Base-by-base conservation (phyloP, 2,888 invertebrate genomes). In the Heliconius aoede region DNA sequence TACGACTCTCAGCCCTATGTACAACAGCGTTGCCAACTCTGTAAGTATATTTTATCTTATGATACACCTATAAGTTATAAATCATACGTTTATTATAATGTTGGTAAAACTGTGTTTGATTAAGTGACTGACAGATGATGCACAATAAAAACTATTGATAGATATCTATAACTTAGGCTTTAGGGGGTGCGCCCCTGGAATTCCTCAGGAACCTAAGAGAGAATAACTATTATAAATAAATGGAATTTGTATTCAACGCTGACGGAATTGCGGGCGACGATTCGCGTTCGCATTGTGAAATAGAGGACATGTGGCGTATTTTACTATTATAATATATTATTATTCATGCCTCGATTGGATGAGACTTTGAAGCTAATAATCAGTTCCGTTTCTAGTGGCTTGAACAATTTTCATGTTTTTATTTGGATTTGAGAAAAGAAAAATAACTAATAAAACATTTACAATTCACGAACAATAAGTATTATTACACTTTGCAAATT, bases 1-100 rank as follows among this genome's bases (percentile, higher is more conserved):
- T 21, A 89, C 91, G 64, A 91, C 92, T 0, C 86, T 91, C 28
- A 89, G 90, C 69, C 91, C 91, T 28, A 89, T 91, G 89, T 91
- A 91, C 83, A 87, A 88, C 82, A 89, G 86, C 80, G 85, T 93
- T 82, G 86, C 88, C 30, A 92, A 92, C 79, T 89, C 91, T 77
- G 93, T 93, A 80, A 82, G 86, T 81, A 62, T 64, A 21, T 40
- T n/a, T 32, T 58, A 30, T 58, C 9, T 28, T 51, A 68, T 21
- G 13, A 21, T 36, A 60, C 4, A 15, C 13, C 58, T 26, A 28
- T 60, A 60, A 60, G 24, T 46, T 21, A 55, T 3, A 55, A 55
- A 55, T 55, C 11, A 55, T n/a, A 11, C 9, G 3, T 55, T n/a
- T 55, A 55, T 55, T 55, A 9, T 8, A n/a, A 46, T 7, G 18